Evolutionary conservation across 2,797 vertebrate genomes (phyloP).

Genomic region (Sebastes alutus): DNA sequence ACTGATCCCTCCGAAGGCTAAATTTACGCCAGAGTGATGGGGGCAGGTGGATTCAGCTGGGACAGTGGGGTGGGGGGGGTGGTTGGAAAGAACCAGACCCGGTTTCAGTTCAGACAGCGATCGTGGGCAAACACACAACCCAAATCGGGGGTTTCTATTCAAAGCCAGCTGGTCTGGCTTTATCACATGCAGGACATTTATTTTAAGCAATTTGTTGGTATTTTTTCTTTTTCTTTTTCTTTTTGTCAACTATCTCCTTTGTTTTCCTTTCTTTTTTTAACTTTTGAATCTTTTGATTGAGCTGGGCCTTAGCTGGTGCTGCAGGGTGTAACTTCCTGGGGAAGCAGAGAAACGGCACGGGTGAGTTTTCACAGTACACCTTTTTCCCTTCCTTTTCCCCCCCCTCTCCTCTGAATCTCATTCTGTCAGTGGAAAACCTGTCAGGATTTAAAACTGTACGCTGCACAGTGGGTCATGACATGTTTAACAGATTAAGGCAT

Average conservation of each 20-base stretch:
- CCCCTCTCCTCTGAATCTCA: conserved; percentile 35
- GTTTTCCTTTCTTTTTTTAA: conserved; percentile 36
- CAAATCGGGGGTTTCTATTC: conserved; percentile 94
- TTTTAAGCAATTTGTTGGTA: conserved; percentile 44
- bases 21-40: conserved; percentile 94
- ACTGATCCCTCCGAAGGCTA: conserved; percentile 83
- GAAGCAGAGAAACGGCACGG: conserved; percentile 90
- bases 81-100: conserved; percentile 82
- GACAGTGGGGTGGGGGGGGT: conserved; percentile 56
- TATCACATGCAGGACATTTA: conserved; percentile 89
- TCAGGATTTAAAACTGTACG: conserved; percentile 33
- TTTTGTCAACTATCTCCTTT: conserved; percentile 15
- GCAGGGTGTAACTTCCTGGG: conserved; percentile 94
- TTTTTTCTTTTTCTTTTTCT: conserved; percentile 20
- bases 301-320: conserved; percentile 93
- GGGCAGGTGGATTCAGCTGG: conserved; percentile 89
- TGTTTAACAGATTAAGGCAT: conserved; percentile 58
- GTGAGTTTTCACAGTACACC: conserved; percentile 87
- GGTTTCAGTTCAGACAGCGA: conserved; percentile 89
- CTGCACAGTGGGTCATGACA: conserved; percentile 42
- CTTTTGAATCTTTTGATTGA: conserved; percentile 86
- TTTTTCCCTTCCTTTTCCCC: conserved; percentile 45
- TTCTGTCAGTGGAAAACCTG: conserved; percentile 44
- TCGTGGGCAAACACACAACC: conserved; percentile 88
- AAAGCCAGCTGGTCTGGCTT: conserved; percentile 99